Base-by-base conservation (phyloP, 2,888 invertebrate genomes). In the Himalopsyche anomala region DNA sequence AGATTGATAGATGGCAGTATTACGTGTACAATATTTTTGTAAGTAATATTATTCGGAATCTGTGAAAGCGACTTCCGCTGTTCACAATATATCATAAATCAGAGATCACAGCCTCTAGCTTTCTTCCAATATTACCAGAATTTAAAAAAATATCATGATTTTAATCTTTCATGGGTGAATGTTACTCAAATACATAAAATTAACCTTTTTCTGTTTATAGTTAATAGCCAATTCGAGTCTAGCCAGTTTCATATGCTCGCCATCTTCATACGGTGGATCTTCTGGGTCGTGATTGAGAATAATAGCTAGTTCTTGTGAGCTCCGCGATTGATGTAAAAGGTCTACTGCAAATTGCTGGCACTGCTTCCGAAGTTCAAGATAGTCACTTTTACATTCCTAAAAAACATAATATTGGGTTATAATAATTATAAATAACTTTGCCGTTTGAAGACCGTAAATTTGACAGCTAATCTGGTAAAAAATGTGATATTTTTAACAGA, bases 171-270 rank as follows among this genome's bases (percentile, higher is more conserved):
- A 74, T 2, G n/a, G 4, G 12, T 19, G 28, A 74, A 8, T 4
- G 19, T 38, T 51, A 12, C 15, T 12, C 4, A 19, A 62, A 62
- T 38, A 74, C 2, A 38, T 19, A 36, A 36, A 38, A 36, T 36
- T 89, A 90, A 98, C 98, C 95, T 96, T 96, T 92, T 99, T 99
- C 91, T 99, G 99, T 90, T 98, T 98, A 91, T 97, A 98, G 90
- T 96, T 95, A 87, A 99, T 98, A 0, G 99, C 99, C 88, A 98
- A 93, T 90, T 98, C 98, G 83, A 99, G 93, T 82, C 98, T 93
- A 0, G 97, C 96, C 81, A 99, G 92, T 89, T 96, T 95, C 96
- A 97, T 97, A 88, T 96, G 96, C 89, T 97, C 97, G 0, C 96
- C 97, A 4, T 95, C 95, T 88, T 96, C 95, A 90, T 96, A 96